phyloP scores from a whole-genome alignment of 2,113 vertebrate genomes.

The Crotalus horridus region DNA sequence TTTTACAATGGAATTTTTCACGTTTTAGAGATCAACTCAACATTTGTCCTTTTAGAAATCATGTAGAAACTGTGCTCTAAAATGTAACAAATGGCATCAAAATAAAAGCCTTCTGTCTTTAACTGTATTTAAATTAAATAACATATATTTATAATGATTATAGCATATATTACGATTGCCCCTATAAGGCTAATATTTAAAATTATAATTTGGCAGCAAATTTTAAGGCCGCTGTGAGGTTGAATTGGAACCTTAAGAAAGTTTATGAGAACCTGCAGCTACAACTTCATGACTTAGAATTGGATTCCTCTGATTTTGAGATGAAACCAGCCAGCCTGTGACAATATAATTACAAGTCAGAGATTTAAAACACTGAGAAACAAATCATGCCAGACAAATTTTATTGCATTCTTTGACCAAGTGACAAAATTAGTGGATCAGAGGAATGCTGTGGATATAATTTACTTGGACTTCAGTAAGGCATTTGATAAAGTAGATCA shows the following conservation, averaged over 20 bases:
- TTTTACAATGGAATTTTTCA: neutral
- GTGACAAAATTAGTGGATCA: too few species aligned
- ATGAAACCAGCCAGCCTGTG: slow-evolving; percentile 12
- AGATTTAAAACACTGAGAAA: slow-evolving; percentile 7
- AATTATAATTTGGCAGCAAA: neutral
- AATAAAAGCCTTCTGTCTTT: neutral
- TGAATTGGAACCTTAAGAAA: neutral
- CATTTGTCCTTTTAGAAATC: neutral
- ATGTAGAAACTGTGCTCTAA: neutral
- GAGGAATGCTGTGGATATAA: too few species aligned
- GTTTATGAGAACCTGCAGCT: neutral
- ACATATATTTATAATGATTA: neutral
- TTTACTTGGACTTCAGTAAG: too few species aligned
- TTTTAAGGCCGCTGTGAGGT: neutral
- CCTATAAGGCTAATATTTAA: neutral
- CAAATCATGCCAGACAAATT: too few species aligned
- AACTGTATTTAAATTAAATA: neutral
- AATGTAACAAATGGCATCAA: neutral
- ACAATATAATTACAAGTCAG: neutral
- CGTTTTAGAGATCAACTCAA: neutral
- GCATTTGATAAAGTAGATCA: too few species aligned
- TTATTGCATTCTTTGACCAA: too few species aligned
- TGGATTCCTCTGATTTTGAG: neutral
- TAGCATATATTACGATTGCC: neutral
- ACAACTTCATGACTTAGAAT: neutral